Evolutionary conservation across 1,140 invertebrate genomes (phyloP).

Genomic region (Gryon sp.): DNA sequence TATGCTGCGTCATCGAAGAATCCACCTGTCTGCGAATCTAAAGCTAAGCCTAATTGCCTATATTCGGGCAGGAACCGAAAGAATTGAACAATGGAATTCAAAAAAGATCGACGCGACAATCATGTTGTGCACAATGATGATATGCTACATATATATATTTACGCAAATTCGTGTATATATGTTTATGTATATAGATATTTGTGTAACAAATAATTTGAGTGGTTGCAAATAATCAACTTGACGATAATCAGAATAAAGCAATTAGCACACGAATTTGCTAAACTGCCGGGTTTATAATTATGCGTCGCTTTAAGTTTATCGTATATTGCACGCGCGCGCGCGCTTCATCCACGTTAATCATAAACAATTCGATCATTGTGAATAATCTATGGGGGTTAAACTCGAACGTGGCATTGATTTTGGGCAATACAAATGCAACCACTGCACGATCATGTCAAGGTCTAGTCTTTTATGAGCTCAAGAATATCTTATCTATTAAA

Average conservation of each 20-base stretch:
- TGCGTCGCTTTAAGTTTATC: too few species aligned
- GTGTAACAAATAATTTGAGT: constrained; percentile 22
- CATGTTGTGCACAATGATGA: constrained; percentile 37
- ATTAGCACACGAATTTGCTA: not conserved
- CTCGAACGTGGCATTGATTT: not conserved
- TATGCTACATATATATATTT: constrained; percentile 17
- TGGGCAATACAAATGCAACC: constrained; percentile 25
- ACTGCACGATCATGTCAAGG: constrained; percentile 15
- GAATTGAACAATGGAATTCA: constrained; percentile 49
- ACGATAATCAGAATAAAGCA: constrained; percentile 5
- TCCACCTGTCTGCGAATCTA: constrained; percentile 55
- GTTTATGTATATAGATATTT: too few species aligned
- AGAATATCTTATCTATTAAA: constrained; percentile 28
- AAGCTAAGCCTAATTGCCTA: constrained; percentile 62
- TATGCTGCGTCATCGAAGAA: constrained; percentile 42
- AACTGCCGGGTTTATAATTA: too few species aligned
- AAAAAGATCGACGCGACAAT: constrained; percentile 37
- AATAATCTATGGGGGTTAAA: constrained; percentile 17
- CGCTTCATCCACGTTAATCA: too few species aligned
- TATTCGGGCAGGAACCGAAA: constrained; percentile 51
- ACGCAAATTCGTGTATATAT: not conserved
- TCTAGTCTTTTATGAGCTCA: constrained; percentile 28
- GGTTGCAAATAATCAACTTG: too few species aligned
- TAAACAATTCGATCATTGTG: constrained; percentile 1
- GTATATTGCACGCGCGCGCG: too few species aligned